Base-by-base conservation (phyloP, 1,140 invertebrate genomes). In the Mizuhopecten yessoensis region DNA sequence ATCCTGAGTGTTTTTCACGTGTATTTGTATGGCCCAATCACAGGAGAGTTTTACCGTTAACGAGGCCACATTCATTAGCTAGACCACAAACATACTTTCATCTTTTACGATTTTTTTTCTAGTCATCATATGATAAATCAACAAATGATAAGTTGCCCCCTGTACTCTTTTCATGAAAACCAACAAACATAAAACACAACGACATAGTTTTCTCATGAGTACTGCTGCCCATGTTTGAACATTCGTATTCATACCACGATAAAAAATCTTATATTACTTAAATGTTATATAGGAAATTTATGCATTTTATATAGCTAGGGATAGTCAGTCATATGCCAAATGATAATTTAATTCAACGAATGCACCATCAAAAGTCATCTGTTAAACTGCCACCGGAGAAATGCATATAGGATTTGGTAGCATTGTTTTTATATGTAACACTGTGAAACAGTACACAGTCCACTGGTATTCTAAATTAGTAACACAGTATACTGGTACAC, bases 1-100 rank as follows among this genome's bases (percentile, higher is more conserved):
- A 75, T 9, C 57, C 57, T 29, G 23, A 29, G 57, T 29, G 57
- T 75, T 75, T 75, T 75, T 75, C 57, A 75, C 57, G n/a, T 75
- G 57, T 75, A n/a, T 75, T 75, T 75, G 57, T 75, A n/a, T 75
- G 57, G 57, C 57, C 57, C 57, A 29, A 75, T 75, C 57, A 29
- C 29, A 75, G 3, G 29, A 75, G n/a, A 29, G 17, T 29, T 57
- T 45, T 45, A 45, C 9, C 17, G 42, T 45, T 45, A 45, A 45
- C 42, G 42, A 45, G 42, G 29, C n/a, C 57, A n/a, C 57, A 75
- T 75, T 75, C 57, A 75, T 75, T 75, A 29, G 29, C 23, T n/a
- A 29, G 9, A 75, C 9, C 57, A 29, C n/a, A 75, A 5, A 75
- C 7, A 29, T 75, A 29, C 17, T 5, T 75, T 75, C 29, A 75